Conservation (phyloP, 2,113 vertebrate species). For the Semnopithecus entellus region DNA sequence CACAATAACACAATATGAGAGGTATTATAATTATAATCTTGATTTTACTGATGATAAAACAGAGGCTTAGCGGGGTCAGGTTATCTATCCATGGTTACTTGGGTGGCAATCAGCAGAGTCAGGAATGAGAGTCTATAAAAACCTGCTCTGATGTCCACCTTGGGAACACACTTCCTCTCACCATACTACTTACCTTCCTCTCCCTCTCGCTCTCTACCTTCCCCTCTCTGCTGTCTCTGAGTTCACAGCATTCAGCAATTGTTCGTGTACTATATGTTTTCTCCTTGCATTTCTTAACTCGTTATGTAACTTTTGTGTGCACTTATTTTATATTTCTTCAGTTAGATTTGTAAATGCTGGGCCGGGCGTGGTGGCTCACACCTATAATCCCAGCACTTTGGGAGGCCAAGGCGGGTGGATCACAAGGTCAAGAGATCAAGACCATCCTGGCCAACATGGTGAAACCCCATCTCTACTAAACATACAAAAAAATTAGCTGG, state of each 20-base stretch:
- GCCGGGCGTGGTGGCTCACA: too few species aligned
- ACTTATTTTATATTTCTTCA: not conserved
- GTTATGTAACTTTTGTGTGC: not conserved
- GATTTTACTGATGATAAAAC: conserved; percentile 18
- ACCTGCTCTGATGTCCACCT: not conserved
- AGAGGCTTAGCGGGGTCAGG: not conserved
- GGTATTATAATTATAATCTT: not conserved
- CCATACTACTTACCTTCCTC: not conserved
- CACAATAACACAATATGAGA: not conserved
- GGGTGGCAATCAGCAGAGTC: not conserved
- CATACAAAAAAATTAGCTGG: too few species aligned
- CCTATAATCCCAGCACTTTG: too few species aligned
- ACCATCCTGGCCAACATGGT: too few species aligned
- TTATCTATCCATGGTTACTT: not conserved
- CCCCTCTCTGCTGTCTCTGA: not conserved
- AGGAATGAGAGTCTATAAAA: not conserved
- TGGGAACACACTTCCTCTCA: not conserved
- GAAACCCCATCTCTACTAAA: too few species aligned
- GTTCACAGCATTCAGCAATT: not conserved
- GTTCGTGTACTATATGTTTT: not conserved
- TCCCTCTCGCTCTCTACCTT: too few species aligned
- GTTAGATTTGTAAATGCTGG: not conserved
- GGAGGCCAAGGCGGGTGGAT: too few species aligned
- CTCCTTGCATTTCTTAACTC: not conserved
- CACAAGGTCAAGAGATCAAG: too few species aligned